Evolutionary conservation across 37 sponge, comb jelly and placozoan genomes (phyloP), one percentile per base, ranked within the genome.

Genomic region (Lycopodina hypogea): DNA sequence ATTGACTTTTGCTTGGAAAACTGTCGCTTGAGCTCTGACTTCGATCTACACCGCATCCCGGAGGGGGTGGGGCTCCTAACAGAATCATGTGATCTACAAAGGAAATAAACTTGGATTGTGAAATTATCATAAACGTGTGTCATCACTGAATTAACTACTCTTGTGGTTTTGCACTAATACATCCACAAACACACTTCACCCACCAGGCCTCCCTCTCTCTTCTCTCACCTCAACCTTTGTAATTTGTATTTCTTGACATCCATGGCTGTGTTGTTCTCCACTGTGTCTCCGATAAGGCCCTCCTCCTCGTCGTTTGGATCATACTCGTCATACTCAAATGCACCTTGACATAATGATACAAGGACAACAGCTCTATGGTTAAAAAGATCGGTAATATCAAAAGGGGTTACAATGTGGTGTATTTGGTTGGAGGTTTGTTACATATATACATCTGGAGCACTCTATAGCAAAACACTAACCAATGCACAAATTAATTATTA

Each of bases 1-100:
- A 66, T 30, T 7, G 63, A 68, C 35, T 22, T 21, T 68, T 83
- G 84, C 33, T 83, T 83, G 63, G 84, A 83, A 3, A 83, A 76
- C 61, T 83, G 84, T 56, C 84, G 34, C 53, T 37, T 78, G 51
- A 85, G 66, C 9, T 83, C 84, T 34, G 70, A 56, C 32, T 56
- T 34, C 12, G 84, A 83, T 24, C 19, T 37, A 34, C 68, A 8
- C 59, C 26, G 23, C 59, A 58, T 26, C 9, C 14, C 59, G 38
- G 37, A 35, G 17, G 59, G 59, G 14, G 24, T 18, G 26, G 70
- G 70, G 38, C 36, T 4, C 35, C 32, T 65, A 2, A 24, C 0
- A 32, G 66, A 65, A 17, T 65, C 66, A 17, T 33, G 66, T 4
- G 66, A 65, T 12, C 66, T 65, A n/a, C n/a, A n/a, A n/a, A n/a